Evolutionary conservation across 2,113 vertebrate genomes (phyloP), one percentile per base, ranked within the genome.

Genomic region (Delphinapterus leucas): DNA sequence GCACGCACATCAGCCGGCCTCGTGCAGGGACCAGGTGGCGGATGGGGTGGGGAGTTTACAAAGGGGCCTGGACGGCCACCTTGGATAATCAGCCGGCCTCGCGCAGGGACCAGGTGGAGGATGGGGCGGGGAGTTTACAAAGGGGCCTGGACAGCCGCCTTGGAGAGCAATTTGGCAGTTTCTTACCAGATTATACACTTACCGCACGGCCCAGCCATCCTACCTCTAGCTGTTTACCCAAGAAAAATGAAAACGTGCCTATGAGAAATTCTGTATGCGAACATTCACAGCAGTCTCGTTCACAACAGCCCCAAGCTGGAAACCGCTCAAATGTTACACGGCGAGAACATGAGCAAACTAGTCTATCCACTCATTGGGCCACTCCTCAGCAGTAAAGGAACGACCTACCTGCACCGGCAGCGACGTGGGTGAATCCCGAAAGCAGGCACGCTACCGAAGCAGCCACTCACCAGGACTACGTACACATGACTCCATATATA

Each of bases 381-480:
- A 2, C 41, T 5, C n/a, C 80, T 81, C 5, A 5, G 44, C 36
- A 12, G 3, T 7, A 6, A 58, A 25, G 18, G 38, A n/a, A 21
- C 0, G 20, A 63, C 14, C 28, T 1, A 1, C 53, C 2, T 63
- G 36, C 6, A 17, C 23, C 2, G 1, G 18, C 11, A 17, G 6
- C 12, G 14, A 8, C 0, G 1, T 0, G 8, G 31, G 81, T 10
- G 31, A 26, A 15, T 53, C 0, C 10, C 3, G 58, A 74, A 5
- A 38, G 68, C 20, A 25, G 1, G 12, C 1, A 26, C 0, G 14
- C 41, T 12, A 2, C 58, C 0, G 2, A 73, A 67, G 55, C 55
- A 8, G 71, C 12, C 14, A 5, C 44, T 5, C 67, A 38, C 23
- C 25, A 20, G 5, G 47, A 28, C 25, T 0, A 5, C 14, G 3